Evolutionary conservation across 1,140 invertebrate genomes (phyloP).

Genomic region (Triops longicaudatus): DNA sequence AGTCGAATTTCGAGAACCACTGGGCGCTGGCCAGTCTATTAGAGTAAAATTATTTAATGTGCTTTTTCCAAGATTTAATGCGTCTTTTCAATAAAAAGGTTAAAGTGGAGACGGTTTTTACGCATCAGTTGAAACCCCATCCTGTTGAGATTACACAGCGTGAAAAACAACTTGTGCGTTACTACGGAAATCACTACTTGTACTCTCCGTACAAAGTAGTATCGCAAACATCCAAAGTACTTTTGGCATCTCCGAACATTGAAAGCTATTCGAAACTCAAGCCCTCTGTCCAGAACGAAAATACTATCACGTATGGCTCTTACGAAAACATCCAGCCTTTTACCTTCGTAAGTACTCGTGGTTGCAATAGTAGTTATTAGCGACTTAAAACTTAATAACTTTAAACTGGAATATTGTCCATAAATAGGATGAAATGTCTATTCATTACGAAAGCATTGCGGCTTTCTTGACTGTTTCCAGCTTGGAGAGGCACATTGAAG

Average conservation of each 20-base stretch:
- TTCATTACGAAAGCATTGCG: constrained; percentile 95
- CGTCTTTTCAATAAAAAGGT: constrained; percentile 36
- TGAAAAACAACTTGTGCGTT: constrained; percentile 87
- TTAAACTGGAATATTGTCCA: constrained; percentile 4
- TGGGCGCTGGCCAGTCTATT: constrained; percentile 50
- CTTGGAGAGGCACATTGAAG: constrained; percentile 79
- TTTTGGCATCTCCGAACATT: constrained; percentile 64
- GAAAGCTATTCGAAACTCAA: constrained; percentile 81
- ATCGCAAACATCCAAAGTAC: constrained; percentile 71
- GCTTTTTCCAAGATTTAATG: neutral
- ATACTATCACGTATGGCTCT: constrained; percentile 74
- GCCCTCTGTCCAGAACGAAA: constrained; percentile 68
- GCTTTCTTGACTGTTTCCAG: constrained; percentile 86
- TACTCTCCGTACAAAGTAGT: constrained; percentile 70
- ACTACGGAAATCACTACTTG: constrained; percentile 71
- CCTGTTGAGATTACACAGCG: constrained; percentile 80
- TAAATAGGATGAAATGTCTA: constrained; percentile 52
- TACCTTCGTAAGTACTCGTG: constrained; percentile 38
- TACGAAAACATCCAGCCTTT: constrained; percentile 63
- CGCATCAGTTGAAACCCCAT: constrained; percentile 66
- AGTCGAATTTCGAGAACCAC: constrained; percentile 52
- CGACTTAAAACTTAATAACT: neutral
- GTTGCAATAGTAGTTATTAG: neutral
- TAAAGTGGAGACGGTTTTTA: constrained; percentile 65
- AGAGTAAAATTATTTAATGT: constrained; percentile 37